Conservation (phyloP, 2,888 invertebrate genomes). For the Allacma fusca region DNA sequence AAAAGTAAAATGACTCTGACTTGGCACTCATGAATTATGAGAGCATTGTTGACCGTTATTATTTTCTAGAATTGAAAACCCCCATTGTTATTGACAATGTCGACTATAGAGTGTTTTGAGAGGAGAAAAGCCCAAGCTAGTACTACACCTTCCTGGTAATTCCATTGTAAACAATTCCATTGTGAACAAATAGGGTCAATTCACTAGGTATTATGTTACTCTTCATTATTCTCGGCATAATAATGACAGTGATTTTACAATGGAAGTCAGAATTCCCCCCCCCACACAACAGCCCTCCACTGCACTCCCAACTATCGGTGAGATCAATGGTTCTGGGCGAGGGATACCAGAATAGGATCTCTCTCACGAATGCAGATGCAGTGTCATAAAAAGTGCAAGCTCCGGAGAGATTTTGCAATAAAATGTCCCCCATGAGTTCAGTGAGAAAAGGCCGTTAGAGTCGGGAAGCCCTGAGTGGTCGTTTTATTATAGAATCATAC, state of each 20-base stretch:
- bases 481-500: no score
- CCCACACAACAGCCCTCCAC: no score
- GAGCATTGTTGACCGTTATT: slow-evolving; percentile 12
- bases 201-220: background rate
- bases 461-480: no score
- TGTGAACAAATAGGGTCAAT: slow-evolving; percentile 2
- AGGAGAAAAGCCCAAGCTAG: background rate
- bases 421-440: no score
- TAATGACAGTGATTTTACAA: background rate
- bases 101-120: background rate
- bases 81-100: background rate
- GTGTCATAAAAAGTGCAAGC: no score
- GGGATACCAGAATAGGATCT: no score
- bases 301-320: no score
- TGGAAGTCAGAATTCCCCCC: no score
- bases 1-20: background rate
- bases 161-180: background rate
- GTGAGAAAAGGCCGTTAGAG: no score
- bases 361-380: no score
- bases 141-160: slow-evolving; percentile 1
- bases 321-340: no score
- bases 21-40: background rate
- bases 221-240: background rate
- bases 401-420: no score
- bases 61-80: background rate